Base-by-base conservation (phyloP, 1,140 invertebrate species). In the Lysiphlebus fabarum region DNA sequence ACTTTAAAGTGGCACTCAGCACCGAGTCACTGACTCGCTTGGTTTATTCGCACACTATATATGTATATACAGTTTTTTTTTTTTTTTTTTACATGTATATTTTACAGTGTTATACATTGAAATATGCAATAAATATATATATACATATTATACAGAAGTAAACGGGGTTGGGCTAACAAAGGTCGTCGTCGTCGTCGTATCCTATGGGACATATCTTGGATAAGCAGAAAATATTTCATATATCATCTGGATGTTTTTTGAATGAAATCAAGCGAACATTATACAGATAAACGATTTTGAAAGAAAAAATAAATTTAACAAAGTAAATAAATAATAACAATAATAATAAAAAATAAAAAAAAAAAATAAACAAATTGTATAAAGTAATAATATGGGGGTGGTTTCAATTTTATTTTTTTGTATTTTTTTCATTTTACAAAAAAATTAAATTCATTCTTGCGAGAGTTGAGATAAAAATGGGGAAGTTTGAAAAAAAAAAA, bases 1-100 rank as follows among this genome's bases (percentile, higher is more conserved):
- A 77, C 70, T 77, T 77, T 78, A 78, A 76, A 78, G 71, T 74
- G 70, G 67, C 73, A 73, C 73, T 73, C 72, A 70, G 63, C 60
- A 26, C 17, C 17, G 17, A 26, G 17, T 26, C 17, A 26, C 2
- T 26, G 17, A 26, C 17, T 26, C 17, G 17, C 17, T 26, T 26
- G 17, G 17, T 26, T 26, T 26, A 26, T 26, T 26, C 17, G 17
- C 17, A 26, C 17, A 26, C 17, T 26, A 26, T 59, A 58, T 59
- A 62, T 17, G 55, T 62, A 48, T 53, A 62, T 38, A n/a, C n/a
- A n/a, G n/a, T n/a, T n/a, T n/a, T n/a, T n/a, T n/a, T n/a, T n/a
- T n/a, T n/a, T n/a, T n/a, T 14, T 8, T 14, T 37, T 53, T 36
- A 40, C 57, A 59, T 42, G 47, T 26, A 53, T 26, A 26, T 26